A percentile compares a stretch with the other conserved stretches of the same genome.
These are phyloP conservation scores for Mustela nigripes DNA, from an alignment of 2,113 vertebrate genomes.

Conservation along the genomic window DNA sequence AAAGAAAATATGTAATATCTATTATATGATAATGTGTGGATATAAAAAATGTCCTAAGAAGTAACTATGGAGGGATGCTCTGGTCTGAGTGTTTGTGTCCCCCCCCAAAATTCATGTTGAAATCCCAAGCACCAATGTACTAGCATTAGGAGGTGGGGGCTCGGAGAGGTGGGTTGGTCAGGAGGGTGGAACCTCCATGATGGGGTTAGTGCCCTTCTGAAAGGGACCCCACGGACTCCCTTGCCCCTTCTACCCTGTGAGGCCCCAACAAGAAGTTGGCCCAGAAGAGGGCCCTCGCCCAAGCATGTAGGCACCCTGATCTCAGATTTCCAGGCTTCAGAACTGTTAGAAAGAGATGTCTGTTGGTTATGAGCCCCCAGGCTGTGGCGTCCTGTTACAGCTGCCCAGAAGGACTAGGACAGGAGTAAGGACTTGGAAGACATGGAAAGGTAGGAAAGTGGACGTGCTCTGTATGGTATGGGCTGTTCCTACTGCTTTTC, in stretches of 20 bases:
- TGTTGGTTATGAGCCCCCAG: neutral
- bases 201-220: neutral
- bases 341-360: neutral
- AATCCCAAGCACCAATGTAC: neutral
- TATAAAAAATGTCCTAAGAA: too few relatives aligned
- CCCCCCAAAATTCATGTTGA: neutral
- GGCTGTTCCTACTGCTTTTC: neutral
- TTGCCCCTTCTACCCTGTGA: neutral
- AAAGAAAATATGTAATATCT: neutral
- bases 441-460: neutral
- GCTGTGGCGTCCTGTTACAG: neutral
- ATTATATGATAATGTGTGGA: neutral
- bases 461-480: accelerated
- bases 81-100: neutral
- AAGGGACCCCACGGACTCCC: neutral
- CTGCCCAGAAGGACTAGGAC: neutral
- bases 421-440: neutral
- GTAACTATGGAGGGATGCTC: too few relatives aligned
- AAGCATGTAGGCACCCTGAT: neutral
- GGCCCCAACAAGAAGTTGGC: neutral
- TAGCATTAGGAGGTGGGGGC: neutral
- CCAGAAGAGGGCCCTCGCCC: neutral
- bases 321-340: neutral
- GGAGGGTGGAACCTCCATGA: neutral
- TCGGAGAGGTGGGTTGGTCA: neutral